phyloP scores from a whole-genome alignment of 2,888 invertebrate species.

The Xestia c-nigrum region DNA sequence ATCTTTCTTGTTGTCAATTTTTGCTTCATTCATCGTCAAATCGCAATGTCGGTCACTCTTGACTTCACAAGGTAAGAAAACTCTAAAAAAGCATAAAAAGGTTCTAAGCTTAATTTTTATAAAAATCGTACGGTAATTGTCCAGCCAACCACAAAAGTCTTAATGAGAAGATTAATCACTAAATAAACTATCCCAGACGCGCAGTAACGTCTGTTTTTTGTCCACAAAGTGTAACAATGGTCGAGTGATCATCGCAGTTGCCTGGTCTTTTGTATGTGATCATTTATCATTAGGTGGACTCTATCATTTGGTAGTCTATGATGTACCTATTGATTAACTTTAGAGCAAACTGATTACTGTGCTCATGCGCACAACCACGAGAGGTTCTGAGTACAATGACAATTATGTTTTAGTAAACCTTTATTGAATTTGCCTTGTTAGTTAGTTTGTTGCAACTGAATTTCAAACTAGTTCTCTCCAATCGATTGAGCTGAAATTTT shows the following conservation, averaged over 20 bases:
- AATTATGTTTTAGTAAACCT: not conserved
- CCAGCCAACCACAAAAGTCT: conserved; percentile 25
- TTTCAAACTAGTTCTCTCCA: not conserved
- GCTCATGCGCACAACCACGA: conserved; percentile 1
- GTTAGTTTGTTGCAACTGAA: not conserved
- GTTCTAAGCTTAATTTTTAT: not conserved
- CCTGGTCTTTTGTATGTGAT: conserved; percentile 44
- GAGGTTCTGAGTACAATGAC: not conserved
- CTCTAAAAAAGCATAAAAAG: not conserved
- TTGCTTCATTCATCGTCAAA: not conserved
- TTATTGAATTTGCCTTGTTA: not conserved
- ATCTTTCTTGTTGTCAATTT: not conserved
- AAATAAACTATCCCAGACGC: conserved; percentile 46
- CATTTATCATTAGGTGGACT: conserved; percentile 53
- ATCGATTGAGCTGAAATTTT: not conserved
- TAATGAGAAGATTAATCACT: conserved; percentile 56
- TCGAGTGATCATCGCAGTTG: conserved; percentile 45
- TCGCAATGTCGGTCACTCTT: not conserved
- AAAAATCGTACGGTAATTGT: not conserved
- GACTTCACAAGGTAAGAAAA: not conserved
- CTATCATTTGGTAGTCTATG: conserved; percentile 38
- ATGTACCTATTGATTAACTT: conserved; percentile 34
- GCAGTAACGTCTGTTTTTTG: conserved; percentile 47
- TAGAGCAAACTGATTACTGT: conserved; percentile 31
- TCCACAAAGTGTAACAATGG: conserved; percentile 48